These are phyloP conservation scores for Dendrocincla tyrannina DNA, from an alignment of 2,797 vertebrate genomes.

Conservation along the genomic window DNA sequence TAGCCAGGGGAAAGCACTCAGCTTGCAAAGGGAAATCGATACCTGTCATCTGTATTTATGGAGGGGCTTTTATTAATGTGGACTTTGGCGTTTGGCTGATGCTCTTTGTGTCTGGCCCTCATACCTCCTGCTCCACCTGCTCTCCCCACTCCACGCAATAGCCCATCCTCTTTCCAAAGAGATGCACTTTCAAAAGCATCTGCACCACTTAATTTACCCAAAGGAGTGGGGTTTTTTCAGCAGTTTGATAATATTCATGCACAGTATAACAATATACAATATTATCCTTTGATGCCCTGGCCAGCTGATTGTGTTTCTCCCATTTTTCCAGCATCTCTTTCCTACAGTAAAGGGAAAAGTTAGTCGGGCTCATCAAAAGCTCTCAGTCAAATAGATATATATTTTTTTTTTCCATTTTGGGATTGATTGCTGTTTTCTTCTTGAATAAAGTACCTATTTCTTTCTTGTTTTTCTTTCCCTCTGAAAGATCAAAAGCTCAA, in stretches of 20 bases:
- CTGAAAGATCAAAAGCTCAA: background rate
- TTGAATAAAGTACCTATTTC: background rate
- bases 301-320: background rate
- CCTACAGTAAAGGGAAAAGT: background rate
- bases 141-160: background rate
- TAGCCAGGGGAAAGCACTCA: background rate
- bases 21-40: constrained; percentile 21
- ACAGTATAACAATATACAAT: background rate
- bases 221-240: background rate
- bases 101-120: background rate
- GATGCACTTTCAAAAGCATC: background rate
- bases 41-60: constrained; percentile 18
- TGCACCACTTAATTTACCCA: background rate
- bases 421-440: background rate
- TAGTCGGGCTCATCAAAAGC: background rate
- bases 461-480: constrained; percentile 1
- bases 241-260: background rate
- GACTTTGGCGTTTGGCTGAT: background rate
- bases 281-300: background rate
- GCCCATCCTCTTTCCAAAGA: background rate
- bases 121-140: fast-evolving
- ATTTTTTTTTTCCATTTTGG: background rate
- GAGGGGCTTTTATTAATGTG: background rate
- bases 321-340: background rate
- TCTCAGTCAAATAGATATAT: background rate